Conservation (phyloP, 2,888 invertebrate species). For the Sinhomidia bicolor region DNA sequence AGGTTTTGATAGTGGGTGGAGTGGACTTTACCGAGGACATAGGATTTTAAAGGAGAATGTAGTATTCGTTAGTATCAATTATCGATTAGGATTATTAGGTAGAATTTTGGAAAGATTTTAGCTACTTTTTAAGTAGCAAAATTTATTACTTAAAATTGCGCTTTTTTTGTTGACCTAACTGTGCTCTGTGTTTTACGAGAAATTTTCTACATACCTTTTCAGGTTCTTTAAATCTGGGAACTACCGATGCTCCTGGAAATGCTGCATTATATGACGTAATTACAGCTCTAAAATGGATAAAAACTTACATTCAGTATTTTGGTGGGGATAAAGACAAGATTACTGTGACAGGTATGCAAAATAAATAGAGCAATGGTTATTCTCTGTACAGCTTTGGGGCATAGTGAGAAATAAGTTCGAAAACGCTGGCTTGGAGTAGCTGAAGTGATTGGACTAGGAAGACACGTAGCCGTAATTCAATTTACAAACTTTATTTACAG, state of each 20-base stretch:
- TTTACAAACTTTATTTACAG: conserved; percentile 30
- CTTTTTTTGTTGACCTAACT: no score
- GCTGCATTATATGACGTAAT: conserved; percentile 74
- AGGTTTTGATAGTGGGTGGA: conserved; percentile 51
- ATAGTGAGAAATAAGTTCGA: no score
- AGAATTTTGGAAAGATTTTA: no score
- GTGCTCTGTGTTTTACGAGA: no score
- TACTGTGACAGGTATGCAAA: conserved; percentile 58
- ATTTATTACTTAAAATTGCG: no score
- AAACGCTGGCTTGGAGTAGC: no score
- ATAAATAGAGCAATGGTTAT: background rate
- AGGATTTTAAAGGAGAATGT: conserved; percentile 70
- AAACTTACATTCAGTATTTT: conserved; percentile 69
- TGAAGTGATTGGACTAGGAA: no score
- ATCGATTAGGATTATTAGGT: conserved; percentile 63
- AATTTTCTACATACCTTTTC: no score
- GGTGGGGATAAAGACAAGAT: conserved; percentile 57
- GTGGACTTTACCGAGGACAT: conserved; percentile 68
- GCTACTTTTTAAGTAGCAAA: no score
- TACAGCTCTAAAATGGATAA: conserved; percentile 73
- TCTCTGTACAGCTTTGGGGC: conserved; percentile 10
- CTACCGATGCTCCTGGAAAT: conserved; percentile 74
- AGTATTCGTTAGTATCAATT: conserved; percentile 72
- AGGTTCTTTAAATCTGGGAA: conserved; percentile 75
- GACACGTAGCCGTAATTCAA: background rate